Percentiles rank a stretch among this genome's conserved stretches.
These are phyloP conservation scores for Mesochorus sp. DNA, from an alignment of 2,888 invertebrate genomes.

Conservation along the genomic window DNA sequence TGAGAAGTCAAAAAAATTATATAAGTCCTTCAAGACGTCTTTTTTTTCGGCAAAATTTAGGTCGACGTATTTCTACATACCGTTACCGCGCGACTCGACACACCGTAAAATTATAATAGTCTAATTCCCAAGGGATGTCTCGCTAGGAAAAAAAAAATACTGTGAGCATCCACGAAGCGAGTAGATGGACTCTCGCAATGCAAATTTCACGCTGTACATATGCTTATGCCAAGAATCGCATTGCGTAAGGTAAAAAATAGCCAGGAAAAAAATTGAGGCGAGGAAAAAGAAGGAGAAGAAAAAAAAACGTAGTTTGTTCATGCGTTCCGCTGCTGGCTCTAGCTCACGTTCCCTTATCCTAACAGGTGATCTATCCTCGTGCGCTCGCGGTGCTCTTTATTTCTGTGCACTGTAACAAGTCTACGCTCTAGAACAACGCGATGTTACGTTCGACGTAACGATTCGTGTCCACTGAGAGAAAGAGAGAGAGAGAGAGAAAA, in stretches of 20 bases:
- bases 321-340: constrained; percentile 71
- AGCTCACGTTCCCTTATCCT: constrained; percentile 56
- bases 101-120: constrained; percentile 25
- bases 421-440: constrained; percentile 67
- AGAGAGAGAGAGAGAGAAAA: constrained; percentile 36
- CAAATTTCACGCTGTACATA: constrained; percentile 19
- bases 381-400: constrained; percentile 12
- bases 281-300: constrained; percentile 11
- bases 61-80: not conserved
- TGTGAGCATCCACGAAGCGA: constrained; percentile 15
- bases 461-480: constrained; percentile 73
- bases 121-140: constrained; percentile 16
- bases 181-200: constrained; percentile 10
- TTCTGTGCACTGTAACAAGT: constrained; percentile 22
- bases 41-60: too few relatives aligned
- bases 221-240: not conserved
- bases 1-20: not conserved
- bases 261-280: constrained; percentile 14
- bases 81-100: not conserved
- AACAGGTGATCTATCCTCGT: constrained; percentile 47
- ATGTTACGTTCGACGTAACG: constrained; percentile 73
- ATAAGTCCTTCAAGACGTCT: too few relatives aligned
- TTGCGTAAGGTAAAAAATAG: constrained; percentile 31
- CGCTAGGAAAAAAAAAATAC: constrained; percentile 19
- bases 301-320: constrained; percentile 65